A percentile compares a stretch with the other conserved stretches of the same genome.
Evolutionary conservation across 2,113 vertebrate genomes (phyloP).

Genomic region (Oceanites oceanicus): DNA sequence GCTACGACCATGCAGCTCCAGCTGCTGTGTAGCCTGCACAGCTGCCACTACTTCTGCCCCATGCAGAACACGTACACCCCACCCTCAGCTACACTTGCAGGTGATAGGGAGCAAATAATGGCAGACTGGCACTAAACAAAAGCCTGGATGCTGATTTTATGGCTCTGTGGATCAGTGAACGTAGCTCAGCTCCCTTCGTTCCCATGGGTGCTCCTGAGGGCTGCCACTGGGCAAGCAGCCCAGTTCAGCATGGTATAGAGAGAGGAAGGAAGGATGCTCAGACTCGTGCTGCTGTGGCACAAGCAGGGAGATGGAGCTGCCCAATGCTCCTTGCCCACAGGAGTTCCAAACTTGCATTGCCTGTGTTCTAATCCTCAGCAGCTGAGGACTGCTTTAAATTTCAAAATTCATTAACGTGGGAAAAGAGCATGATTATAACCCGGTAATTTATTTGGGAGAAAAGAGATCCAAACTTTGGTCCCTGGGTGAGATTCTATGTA

Average conservation of each 20-base stretch:
- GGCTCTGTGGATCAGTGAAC: neutral
- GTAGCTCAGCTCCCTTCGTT: neutral
- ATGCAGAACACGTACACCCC: neutral
- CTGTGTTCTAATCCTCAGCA: neutral
- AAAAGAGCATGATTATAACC: neutral
- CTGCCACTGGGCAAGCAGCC: neutral
- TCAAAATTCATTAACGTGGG: neutral
- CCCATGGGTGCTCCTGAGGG: neutral
- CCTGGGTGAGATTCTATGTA: neutral
- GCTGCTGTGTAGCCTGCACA: neutral
- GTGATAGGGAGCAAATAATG: neutral
- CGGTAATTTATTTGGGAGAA: neutral
- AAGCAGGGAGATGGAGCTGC: neutral
- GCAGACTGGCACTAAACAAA: neutral
- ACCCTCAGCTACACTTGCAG: neutral
- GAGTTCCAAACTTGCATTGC: neutral
- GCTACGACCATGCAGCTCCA: accelerated
- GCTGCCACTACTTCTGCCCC: neutral
- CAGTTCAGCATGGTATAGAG: accelerated
- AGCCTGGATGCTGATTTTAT: neutral
- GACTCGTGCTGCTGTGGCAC: neutral
- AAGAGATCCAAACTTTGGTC: neutral
- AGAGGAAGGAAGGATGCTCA: neutral
- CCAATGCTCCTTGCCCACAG: neutral
- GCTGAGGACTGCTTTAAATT: neutral